Conservation (phyloP, 2,888 invertebrate genomes). For the Altica lythri region DNA sequence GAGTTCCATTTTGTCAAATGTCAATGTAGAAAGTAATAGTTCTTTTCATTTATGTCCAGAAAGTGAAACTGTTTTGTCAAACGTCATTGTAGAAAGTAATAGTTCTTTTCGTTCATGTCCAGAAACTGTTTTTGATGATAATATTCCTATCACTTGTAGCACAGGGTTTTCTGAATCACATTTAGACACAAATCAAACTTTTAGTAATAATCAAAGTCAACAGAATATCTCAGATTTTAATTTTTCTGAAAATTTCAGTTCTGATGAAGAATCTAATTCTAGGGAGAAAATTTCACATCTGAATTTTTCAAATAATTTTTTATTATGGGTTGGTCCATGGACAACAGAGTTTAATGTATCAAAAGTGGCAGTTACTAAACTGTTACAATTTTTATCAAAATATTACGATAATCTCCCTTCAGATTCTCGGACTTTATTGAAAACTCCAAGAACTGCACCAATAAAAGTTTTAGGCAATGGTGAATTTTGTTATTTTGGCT, state of each 20-base stretch:
- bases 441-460: conserved; percentile 13
- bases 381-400: conserved; percentile 13
- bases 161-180: too few relatives aligned
- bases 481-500: conserved; percentile 14
- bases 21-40: not conserved
- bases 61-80: too few relatives aligned
- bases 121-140: too few relatives aligned
- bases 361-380: not conserved
- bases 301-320: too few relatives aligned
- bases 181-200: too few relatives aligned
- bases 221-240: conserved; percentile 12
- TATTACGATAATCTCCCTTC: conserved; percentile 11
- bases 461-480: conserved; percentile 4
- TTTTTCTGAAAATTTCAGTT: not conserved
- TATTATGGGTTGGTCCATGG: too few relatives aligned
- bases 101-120: too few relatives aligned
- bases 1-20: not conserved
- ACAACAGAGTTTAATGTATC: not conserved
- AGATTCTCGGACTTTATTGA: conserved; percentile 17
- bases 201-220: conserved; percentile 11
- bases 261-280: conserved; percentile 3
- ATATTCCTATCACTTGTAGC: too few relatives aligned
- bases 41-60: too few relatives aligned
- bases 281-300: too few relatives aligned
- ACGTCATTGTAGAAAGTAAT: too few relatives aligned